Evolutionary conservation across 1,140 invertebrate species (phyloP).

Genomic region (Nebria ingens): DNA sequence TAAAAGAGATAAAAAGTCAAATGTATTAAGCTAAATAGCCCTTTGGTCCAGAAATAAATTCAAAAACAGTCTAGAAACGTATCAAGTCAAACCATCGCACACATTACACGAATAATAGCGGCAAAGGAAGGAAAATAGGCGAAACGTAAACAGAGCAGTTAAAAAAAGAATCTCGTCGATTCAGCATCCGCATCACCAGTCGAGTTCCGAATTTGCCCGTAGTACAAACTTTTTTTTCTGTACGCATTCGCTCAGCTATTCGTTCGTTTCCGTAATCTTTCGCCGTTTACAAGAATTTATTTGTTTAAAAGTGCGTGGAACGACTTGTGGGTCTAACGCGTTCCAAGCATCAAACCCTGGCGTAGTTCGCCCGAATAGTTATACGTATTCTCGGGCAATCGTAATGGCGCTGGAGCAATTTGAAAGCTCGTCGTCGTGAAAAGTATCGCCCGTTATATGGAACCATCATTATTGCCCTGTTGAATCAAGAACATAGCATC

Average conservation of each 20-base stretch:
- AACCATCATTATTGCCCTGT: conserved; percentile 7
- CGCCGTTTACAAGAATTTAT: conserved; percentile 9
- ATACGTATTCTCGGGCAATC: neutral
- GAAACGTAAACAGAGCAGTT: neutral
- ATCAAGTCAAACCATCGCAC: too few relatives aligned
- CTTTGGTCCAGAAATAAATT: too few relatives aligned
- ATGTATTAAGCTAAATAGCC: too few relatives aligned
- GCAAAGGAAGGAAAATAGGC: too few relatives aligned
- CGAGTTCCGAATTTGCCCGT: too few relatives aligned
- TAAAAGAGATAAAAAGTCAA: too few relatives aligned
- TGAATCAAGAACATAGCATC: neutral
- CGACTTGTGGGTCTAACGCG: neutral
- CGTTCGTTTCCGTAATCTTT: neutral
- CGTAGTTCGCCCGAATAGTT: too few relatives aligned
- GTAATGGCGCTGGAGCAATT: neutral
- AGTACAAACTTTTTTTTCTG: too few relatives aligned
- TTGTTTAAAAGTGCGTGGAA: conserved; percentile 8
- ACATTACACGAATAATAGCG: too few relatives aligned
- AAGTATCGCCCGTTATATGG: neutral
- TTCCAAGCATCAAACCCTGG: too few relatives aligned
- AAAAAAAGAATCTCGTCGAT: neutral
- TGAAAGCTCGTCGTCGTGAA: conserved; percentile 1
- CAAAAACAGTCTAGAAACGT: too few relatives aligned
- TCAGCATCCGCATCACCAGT: neutral
- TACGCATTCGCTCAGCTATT: neutral